Conservation (phyloP, 2,888 invertebrate species). For the Ormia ochracea region DNA sequence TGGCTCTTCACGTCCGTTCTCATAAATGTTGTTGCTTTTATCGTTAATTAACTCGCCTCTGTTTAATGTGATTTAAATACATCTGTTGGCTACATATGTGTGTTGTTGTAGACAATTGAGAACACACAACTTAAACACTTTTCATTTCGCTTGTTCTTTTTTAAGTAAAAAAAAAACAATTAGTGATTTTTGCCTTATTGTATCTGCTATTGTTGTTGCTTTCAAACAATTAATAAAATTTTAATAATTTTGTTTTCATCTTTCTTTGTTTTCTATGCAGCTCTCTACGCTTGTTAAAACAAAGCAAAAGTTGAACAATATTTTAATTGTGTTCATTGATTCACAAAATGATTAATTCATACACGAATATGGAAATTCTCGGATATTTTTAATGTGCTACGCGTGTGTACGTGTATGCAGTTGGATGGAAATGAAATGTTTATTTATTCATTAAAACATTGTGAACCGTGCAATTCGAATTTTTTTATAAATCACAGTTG, state of each 20-base stretch:
- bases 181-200: no score
- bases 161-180: constrained; percentile 18
- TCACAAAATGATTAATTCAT: constrained; percentile 49
- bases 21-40: constrained; percentile 2
- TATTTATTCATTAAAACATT: background rate
- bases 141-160: background rate
- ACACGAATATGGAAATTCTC: background rate
- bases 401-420: background rate
- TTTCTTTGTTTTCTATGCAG: constrained; percentile 18
- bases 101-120: constrained; percentile 23
- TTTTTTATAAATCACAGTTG: no score
- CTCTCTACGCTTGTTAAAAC: constrained; percentile 16
- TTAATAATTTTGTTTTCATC: constrained; percentile 37
- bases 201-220: constrained; percentile 6
- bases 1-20: constrained; percentile 16
- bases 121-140: background rate
- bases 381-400: background rate
- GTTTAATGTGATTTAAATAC: constrained; percentile 19
- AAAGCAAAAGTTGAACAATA: constrained; percentile 47
- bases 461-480: no score
- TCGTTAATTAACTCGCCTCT: constrained; percentile 26
- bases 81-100: background rate
- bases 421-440: background rate
- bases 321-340: constrained; percentile 55
- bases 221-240: constrained; percentile 24